Evolutionary conservation across 1,140 invertebrate species (phyloP), one percentile per base, ranked within the genome.

Genomic region (Stenopsyche tienmushanensis): DNA sequence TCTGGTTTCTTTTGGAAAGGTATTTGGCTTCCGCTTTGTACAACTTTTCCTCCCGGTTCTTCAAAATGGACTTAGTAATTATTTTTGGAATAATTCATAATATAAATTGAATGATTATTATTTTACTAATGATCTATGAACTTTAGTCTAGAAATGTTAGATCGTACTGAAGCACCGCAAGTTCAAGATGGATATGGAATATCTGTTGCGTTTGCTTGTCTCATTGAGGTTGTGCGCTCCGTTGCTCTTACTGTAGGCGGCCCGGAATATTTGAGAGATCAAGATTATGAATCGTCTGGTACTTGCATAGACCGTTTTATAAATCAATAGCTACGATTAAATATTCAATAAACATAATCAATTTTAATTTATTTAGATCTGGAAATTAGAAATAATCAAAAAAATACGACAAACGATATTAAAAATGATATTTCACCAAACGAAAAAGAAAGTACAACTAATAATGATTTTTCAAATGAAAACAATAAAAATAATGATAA

Each of bases 161-260:
- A 99, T 72, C 95, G 96, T 77, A 85, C 90, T 7, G 96, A 98
- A 72, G 91, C 94, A n/a, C 95, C 94, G 0, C 79, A 84, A 29
- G 90, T 98, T 69, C 91, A 93, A 10, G 94, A 98, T 71, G 96
- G 96, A 7, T 98, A 98, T 82, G 94, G 94, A 26, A 91, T 98
- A 58, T 97, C 95, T 0, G 84, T 98, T 21, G 94, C 94, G 0
- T 98, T 96, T 78, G 90, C 92, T 25, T 94, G 93, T 77, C 80
- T 98, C 8, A 79, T 97, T 70, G 95, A 97, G 73, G 89, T 96
- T 60, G 90, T 93, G 53, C 82, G 90, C 1, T 93, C 91, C 2
- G 87, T 93, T 42, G 85, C 88, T 21, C 77, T 89, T 20, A 84
- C 84, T 0, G 85, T 90, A 24, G 83, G 84, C 52, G 88, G 85